Percentiles rank a stretch among this genome's conserved stretches.
These are phyloP conservation scores for Melitaea cinxia DNA, from an alignment of 1,140 invertebrate species.

Conservation along the genomic window DNA sequence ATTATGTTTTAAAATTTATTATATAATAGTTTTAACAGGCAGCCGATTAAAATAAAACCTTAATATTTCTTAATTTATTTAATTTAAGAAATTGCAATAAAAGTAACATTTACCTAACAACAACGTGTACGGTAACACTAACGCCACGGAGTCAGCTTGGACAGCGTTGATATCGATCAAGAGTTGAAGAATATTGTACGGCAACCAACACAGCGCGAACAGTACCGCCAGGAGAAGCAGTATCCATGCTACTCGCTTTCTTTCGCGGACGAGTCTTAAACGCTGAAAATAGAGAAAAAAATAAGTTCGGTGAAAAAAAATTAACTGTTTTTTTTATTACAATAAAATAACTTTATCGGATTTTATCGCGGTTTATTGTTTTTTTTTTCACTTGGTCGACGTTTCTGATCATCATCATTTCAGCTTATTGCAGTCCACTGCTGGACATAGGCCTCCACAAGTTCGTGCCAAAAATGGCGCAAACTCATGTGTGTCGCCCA, in stretches of 20 bases:
- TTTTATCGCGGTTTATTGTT: too few relatives aligned
- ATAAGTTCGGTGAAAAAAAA: background rate
- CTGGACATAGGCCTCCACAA: too few relatives aligned
- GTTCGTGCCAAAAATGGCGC: too few relatives aligned
- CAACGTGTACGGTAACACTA: slow-evolving; percentile 78
- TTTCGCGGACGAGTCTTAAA: slow-evolving; percentile 84
- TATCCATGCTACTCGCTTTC: slow-evolving; percentile 88
- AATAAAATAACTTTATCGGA: too few relatives aligned
- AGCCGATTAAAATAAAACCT: too few relatives aligned
- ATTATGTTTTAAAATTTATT: too few relatives aligned
- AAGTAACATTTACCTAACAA: slow-evolving; percentile 67
- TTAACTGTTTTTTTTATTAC: too few relatives aligned
- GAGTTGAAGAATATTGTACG: slow-evolving; percentile 87
- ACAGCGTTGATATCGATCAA: slow-evolving; percentile 84
- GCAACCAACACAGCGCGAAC: slow-evolving; percentile 91
- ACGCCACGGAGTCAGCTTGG: slow-evolving; percentile 56
- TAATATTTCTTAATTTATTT: background rate
- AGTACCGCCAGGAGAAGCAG: slow-evolving; percentile 87
- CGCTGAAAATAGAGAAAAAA: slow-evolving; percentile 73
- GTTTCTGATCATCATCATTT: too few relatives aligned
- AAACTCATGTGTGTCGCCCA: too few relatives aligned
- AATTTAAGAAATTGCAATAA: background rate
- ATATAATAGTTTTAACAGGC: too few relatives aligned
- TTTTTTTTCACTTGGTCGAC: too few relatives aligned
- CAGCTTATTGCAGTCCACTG: too few relatives aligned